Conservation (phyloP, 2,888 invertebrate species). For the Formica aserva region DNA sequence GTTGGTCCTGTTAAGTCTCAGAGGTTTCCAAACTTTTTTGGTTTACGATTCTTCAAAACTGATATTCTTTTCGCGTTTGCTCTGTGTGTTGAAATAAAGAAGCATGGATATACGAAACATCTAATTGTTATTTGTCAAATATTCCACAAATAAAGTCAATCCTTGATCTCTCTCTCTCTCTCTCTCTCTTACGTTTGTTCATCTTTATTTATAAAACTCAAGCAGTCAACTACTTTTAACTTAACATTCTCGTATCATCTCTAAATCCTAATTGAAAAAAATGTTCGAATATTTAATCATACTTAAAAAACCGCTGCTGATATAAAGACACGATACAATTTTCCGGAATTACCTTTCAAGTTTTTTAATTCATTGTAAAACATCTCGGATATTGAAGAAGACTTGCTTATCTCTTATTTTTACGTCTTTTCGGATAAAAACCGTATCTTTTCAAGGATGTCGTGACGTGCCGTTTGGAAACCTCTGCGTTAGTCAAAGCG, state of each 20-base stretch:
- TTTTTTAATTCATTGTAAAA: slow-evolving; percentile 2
- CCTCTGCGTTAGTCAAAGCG: slow-evolving; percentile 52
- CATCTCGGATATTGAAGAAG: background rate
- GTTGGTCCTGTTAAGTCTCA: slow-evolving; percentile 63
- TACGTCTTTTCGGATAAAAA: background rate
- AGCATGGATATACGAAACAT: background rate
- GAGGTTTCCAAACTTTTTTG: slow-evolving; percentile 34
- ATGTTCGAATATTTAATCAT: slow-evolving; percentile 13
- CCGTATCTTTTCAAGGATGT: background rate
- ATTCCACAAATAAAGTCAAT: slow-evolving; percentile 18
- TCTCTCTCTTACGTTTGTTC: background rate
- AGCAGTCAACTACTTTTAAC: background rate
- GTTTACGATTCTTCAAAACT: background rate
- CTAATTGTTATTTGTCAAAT: background rate
- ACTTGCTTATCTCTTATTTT: background rate
- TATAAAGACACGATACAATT: background rate
- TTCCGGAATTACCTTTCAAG: background rate
- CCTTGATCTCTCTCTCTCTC: background rate
- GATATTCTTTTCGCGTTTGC: background rate
- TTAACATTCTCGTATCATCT: background rate
- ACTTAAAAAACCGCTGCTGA: background rate
- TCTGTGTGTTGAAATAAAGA: background rate
- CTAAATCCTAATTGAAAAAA: background rate
- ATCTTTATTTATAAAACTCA: background rate
- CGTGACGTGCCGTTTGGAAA: slow-evolving; percentile 26